Base-by-base conservation (phyloP, 53 echinoderm and acorn worm species). In the Crossaster papposus region DNA sequence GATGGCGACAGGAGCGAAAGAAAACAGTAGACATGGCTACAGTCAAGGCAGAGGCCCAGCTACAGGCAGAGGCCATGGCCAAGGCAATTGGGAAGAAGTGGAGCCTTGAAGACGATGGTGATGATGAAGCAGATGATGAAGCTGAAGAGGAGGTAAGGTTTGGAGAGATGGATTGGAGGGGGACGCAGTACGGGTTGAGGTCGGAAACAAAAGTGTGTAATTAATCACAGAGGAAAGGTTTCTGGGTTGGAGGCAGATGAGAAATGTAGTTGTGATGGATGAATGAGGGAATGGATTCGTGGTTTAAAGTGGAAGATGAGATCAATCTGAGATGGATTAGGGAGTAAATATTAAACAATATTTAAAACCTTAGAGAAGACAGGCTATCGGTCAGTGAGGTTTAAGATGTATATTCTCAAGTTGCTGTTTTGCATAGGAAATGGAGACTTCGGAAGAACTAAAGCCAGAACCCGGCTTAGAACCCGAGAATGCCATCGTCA, bases 31-130 rank as follows among this genome's bases (percentile, higher is more conserved):
- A 93, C 28, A 70, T 81, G 38, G 85, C 93, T 2, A 83, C 88
- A 6, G 90, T 82, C 1, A 81, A 89, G 80, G 54, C 83, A 14
- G 92, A 94, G 65, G 91, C 75, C 3, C 81, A 85, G 79, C 85
- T 88, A 55, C 81, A 72, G 1, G 65, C 55, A 9, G 79, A 89
- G 18, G 55, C 62, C 26, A 10, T 17, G 30, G 75, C 89, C 8
- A 72, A 90, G 74, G n/a, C 88, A 15, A 72, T 34, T 2, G 91
- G 89, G 18, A 97, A 97, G 91, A 95, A 97, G 44, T 97, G 97
- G 97, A 97, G 92, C 70, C 82, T 97, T 22, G 97, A 97, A 70
- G 97, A 97, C 91, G 97, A 97, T 32, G 94, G 94, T 78, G 97
- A 97, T 65, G 97, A 79, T 3, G 96, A 96, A 70, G 95, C 95